These are phyloP conservation scores for Drosophila austrosaltans DNA, from an alignment of 2,888 invertebrate species.

Conservation along the genomic window DNA sequence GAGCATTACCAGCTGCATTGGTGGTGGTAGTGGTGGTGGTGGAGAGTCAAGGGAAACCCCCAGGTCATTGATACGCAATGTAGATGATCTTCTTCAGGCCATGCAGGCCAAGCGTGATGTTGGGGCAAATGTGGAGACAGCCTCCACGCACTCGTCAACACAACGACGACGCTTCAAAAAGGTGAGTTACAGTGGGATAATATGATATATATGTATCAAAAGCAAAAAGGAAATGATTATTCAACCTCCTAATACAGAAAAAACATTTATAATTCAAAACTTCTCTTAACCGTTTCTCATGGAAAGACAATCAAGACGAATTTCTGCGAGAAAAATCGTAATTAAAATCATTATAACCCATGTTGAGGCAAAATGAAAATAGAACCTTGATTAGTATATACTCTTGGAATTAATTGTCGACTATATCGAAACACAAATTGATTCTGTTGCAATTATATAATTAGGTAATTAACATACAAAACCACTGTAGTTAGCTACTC, in stretches of 20 bases:
- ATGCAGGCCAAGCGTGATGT: slow-evolving; percentile 66
- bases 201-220: neutral
- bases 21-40: slow-evolving; percentile 33
- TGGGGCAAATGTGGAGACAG: slow-evolving; percentile 47
- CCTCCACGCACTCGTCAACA: slow-evolving; percentile 74
- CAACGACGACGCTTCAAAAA: slow-evolving; percentile 78
- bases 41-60: slow-evolving; percentile 44
- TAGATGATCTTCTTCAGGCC: slow-evolving; percentile 81
- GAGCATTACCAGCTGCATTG: slow-evolving; percentile 64
- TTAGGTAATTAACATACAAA: neutral
- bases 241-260: neutral
- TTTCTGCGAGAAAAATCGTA: too few relatives aligned
- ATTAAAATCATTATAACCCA: too few relatives aligned
- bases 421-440: neutral
- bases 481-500: neutral
- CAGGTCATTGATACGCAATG: slow-evolving; percentile 78
- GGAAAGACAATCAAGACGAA: too few relatives aligned
- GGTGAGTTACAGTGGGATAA: slow-evolving; percentile 62
- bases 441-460: neutral
- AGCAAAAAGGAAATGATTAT: neutral
- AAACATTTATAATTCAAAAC: too few relatives aligned
- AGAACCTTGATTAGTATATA: too few relatives aligned
- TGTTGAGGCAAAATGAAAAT: too few relatives aligned
- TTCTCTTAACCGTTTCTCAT: too few relatives aligned
- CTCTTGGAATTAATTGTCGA: neutral